Base-by-base conservation (phyloP, 2,888 invertebrate genomes). In the Oxytorus armatus region DNA sequence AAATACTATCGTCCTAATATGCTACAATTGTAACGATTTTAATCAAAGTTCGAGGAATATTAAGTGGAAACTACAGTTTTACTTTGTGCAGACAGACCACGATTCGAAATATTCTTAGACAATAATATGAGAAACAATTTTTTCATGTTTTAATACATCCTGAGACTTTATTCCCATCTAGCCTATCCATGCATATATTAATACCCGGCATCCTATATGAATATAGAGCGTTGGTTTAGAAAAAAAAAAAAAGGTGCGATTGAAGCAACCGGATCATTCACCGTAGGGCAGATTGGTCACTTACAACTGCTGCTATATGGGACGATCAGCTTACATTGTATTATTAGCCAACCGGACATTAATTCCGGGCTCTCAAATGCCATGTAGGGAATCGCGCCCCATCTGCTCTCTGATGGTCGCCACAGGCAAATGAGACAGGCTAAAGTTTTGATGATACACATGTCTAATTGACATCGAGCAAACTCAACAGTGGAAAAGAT, bases 291-390 rank as follows among this genome's bases (percentile, higher is more conserved):
- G 42, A 29, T 51, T 18, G 36, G 51, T 53, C 51, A 29, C 57
- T 18, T 61, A 61, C 61, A 42, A 42, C 49, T 51, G 42, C n/a
- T 51, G 39, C 61, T 29, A 49, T 49, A 59, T 33, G 18, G 29
- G 10, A 55, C 65, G 49, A 74, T 63, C 55, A 69, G 39, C 59
- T 65, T 72, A 72, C 53, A 18, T 74, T 61, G 73, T 74, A 74
- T 63, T 66, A 76, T 76, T 68, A 72, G 72, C 25, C 16, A 29
- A 69, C 80, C 80, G 77, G 80, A 80, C 73, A 77, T 76, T 76
- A 69, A 77, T 55, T 77, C n/a, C 63, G 73, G 25, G 42, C 49
- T 77, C 53, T 77, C 68, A 63, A 80, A 80, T 55, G 47, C 68
- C 49, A 61, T 55, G 61, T 44, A 68, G 66, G 66, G 66, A 76